Evolutionary conservation across 2,797 vertebrate genomes (phyloP).

Genomic region (Muscicapa comitata): DNA sequence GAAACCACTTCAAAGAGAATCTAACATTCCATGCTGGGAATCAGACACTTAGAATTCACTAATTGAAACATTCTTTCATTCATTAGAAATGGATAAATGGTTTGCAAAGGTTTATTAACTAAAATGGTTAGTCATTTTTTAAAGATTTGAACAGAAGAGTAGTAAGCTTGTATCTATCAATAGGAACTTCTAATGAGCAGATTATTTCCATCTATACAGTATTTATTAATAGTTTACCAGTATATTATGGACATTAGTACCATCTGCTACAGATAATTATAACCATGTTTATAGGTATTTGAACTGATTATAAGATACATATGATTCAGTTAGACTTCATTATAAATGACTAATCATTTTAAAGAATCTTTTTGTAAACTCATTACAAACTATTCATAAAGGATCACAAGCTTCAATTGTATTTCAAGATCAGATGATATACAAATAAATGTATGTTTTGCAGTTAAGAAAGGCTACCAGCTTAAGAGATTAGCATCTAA

Average conservation of each 20-base stretch:
- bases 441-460: neutral
- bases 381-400: neutral
- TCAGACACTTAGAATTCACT: neutral
- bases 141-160: neutral
- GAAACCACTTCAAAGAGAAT: conserved; percentile 17
- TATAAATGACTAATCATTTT: neutral
- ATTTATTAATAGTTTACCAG: conserved; percentile 18
- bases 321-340: neutral
- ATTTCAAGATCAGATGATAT: neutral
- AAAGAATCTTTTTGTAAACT: neutral
- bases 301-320: neutral
- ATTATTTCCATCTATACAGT: neutral
- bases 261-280: neutral
- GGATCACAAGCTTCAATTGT: neutral
- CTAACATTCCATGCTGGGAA: neutral
- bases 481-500: neutral
- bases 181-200: neutral
- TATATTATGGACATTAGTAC: neutral
- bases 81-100: conserved; percentile 17
- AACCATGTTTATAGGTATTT: neutral
- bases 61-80: neutral
- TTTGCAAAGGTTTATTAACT: conserved; percentile 24
- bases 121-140: neutral
- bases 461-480: neutral
- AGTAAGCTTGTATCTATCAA: neutral